A percentile compares a stretch with the other conserved stretches of the same genome.
Evolutionary conservation across 2,113 vertebrate genomes (phyloP).

Genomic region (Platichthys flesus): DNA sequence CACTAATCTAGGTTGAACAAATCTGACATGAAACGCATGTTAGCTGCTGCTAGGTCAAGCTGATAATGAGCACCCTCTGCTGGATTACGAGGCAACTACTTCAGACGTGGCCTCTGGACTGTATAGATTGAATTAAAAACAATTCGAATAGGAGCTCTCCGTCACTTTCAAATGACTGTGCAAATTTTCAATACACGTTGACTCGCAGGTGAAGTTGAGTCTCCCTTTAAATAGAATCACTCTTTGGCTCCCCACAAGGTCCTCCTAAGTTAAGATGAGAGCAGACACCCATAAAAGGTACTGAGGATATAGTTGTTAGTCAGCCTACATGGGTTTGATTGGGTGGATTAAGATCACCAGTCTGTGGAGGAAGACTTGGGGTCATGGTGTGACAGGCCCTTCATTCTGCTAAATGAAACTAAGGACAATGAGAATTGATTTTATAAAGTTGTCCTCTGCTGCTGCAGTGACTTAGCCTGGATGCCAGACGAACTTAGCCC

Average conservation of each 20-base stretch:
- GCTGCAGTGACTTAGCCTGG: not conserved
- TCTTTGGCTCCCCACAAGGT: not conserved
- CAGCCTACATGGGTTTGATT: constrained; percentile 10
- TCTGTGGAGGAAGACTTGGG: constrained; percentile 29
- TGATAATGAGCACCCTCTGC: too few relatives aligned
- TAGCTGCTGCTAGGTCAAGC: too few relatives aligned
- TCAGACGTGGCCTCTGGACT: too few relatives aligned
- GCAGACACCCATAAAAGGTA: constrained; percentile 24
- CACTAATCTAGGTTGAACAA: too few relatives aligned
- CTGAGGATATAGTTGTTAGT: constrained; percentile 31
- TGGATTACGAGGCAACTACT: too few relatives aligned
- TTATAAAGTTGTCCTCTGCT: constrained; percentile 1
- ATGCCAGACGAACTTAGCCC: too few relatives aligned
- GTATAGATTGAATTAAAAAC: too few relatives aligned
- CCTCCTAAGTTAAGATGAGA: constrained; percentile 29
- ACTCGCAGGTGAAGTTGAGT: not conserved
- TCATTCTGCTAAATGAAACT: constrained; percentile 27
- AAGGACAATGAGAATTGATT: constrained; percentile 30
- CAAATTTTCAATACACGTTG: not conserved
- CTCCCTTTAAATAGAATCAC: not conserved
- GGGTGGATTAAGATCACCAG: constrained; percentile 7
- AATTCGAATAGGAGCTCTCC: too few relatives aligned
- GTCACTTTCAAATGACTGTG: too few relatives aligned
- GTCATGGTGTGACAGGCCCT: constrained; percentile 6
- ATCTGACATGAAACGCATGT: too few relatives aligned